Percentiles rank a stretch among this genome's conserved stretches.
These are phyloP conservation scores for Potamilus streckersoni DNA, from an alignment of 1,140 invertebrate species.

Conservation along the genomic window DNA sequence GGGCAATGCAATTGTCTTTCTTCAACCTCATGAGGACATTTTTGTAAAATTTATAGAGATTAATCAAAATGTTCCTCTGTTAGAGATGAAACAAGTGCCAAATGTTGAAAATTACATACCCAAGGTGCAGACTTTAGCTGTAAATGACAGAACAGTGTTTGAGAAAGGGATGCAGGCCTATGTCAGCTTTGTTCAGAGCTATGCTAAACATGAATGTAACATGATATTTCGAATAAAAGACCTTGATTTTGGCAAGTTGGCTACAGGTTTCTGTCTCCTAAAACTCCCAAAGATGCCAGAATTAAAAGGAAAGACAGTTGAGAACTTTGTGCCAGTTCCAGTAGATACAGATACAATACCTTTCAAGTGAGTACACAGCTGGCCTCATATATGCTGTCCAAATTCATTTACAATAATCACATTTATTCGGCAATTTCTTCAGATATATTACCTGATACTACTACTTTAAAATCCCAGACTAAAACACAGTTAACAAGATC, in stretches of 20 bases:
- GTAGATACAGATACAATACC: slow-evolving; percentile 83
- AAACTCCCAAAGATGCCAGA: slow-evolving; percentile 96
- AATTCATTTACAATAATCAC: no score
- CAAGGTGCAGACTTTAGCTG: slow-evolving; percentile 46
- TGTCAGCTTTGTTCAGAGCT: slow-evolving; percentile 94
- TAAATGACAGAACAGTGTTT: slow-evolving; percentile 75
- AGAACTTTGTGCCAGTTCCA: slow-evolving; percentile 76
- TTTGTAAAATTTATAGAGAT: slow-evolving; percentile 92
- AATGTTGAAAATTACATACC: slow-evolving; percentile 42
- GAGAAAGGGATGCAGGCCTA: slow-evolving; percentile 93
- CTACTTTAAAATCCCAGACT: no score
- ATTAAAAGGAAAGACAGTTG: slow-evolving; percentile 74
- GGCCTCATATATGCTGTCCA: no score
- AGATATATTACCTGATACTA: no score
- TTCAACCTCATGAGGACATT: slow-evolving; percentile 87
- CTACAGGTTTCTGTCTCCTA: slow-evolving; percentile 88
- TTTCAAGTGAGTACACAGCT: slow-evolving; percentile 73
- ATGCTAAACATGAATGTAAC: slow-evolving; percentile 96
- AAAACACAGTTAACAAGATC: no score
- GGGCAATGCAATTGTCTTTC: slow-evolving; percentile 88
- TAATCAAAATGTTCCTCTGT: slow-evolving; percentile 83
- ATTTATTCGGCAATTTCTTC: no score
- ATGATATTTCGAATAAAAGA: slow-evolving; percentile 91
- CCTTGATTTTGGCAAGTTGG: slow-evolving; percentile 87
- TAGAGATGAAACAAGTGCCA: slow-evolving; percentile 27